A percentile compares a stretch with the other conserved stretches of the same genome.
These are phyloP conservation scores for Archocentrus centrarchus DNA, from an alignment of 2,113 vertebrate species.

Conservation along the genomic window DNA sequence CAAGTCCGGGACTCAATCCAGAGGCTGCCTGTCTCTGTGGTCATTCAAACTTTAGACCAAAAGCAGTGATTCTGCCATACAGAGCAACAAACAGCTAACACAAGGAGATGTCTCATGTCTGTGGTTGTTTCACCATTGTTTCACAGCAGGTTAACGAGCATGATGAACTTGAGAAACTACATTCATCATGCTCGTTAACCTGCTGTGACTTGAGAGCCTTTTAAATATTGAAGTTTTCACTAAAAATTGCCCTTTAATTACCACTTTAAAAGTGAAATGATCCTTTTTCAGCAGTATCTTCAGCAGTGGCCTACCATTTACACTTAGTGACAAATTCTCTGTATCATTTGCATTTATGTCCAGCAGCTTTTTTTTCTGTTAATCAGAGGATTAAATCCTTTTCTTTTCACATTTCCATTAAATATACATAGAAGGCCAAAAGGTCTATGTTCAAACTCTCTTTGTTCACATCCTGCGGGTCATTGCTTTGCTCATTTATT, in stretches of 20 bases:
- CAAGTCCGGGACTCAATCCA: constrained; percentile 55
- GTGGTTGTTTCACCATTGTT: neutral
- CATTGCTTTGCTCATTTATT: constrained; percentile 75
- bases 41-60: constrained; percentile 38
- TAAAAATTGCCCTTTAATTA: constrained; percentile 74
- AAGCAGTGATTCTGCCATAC: constrained; percentile 33
- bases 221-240: constrained; percentile 39
- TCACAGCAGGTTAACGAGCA: no score
- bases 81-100: constrained; percentile 29
- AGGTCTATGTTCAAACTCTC: constrained; percentile 64
- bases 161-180: no score
- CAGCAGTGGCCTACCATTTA: constrained; percentile 54
- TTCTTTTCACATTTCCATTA: neutral
- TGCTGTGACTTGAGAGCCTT: constrained; percentile 46
- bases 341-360: constrained; percentile 21
- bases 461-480: constrained; percentile 69
- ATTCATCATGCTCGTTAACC: constrained; percentile 23
- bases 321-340: constrained; percentile 58
- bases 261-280: constrained; percentile 56
- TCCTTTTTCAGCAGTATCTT: constrained; percentile 48
- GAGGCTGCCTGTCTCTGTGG: constrained; percentile 27
- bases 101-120: neutral
- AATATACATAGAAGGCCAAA: constrained; percentile 39
- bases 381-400: constrained; percentile 23
- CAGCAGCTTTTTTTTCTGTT: neutral